Percentiles rank a stretch among this genome's conserved stretches.
These are phyloP conservation scores for Antheraea mylitta DNA, from an alignment of 1,140 invertebrate species.

Conservation along the genomic window DNA sequence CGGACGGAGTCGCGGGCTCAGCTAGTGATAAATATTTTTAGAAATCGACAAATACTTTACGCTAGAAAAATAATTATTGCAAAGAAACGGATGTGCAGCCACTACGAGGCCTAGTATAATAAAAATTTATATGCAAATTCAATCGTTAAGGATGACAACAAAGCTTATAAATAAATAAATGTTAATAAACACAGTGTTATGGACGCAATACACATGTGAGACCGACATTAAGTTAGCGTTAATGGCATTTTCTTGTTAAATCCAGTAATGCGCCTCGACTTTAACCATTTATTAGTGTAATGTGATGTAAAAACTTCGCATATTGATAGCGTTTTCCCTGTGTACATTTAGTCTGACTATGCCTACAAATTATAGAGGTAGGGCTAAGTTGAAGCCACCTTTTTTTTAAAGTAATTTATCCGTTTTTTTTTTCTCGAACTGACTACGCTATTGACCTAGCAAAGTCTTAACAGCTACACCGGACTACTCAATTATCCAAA, in stretches of 20 bases:
- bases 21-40: no score
- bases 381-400: no score
- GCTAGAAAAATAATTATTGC: no score
- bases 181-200: not conserved
- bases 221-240: not conserved
- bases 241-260: not conserved
- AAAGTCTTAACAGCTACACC: no score
- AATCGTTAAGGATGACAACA: not conserved
- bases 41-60: no score
- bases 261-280: not conserved
- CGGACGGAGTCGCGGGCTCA: no score
- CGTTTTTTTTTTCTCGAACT: no score
- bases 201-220: not conserved
- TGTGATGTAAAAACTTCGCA: not conserved
- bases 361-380: not conserved
- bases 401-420: no score
- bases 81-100: no score
- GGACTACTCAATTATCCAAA: no score
- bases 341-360: not conserved
- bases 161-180: not conserved
- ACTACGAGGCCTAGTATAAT: no score
- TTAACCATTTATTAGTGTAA: slow-evolving; percentile 4
- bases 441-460: no score
- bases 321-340: not conserved
- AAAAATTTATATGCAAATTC: not conserved